Base-by-base conservation (phyloP, 2,113 vertebrate species). In the Oxygymnocypris stewartii region DNA sequence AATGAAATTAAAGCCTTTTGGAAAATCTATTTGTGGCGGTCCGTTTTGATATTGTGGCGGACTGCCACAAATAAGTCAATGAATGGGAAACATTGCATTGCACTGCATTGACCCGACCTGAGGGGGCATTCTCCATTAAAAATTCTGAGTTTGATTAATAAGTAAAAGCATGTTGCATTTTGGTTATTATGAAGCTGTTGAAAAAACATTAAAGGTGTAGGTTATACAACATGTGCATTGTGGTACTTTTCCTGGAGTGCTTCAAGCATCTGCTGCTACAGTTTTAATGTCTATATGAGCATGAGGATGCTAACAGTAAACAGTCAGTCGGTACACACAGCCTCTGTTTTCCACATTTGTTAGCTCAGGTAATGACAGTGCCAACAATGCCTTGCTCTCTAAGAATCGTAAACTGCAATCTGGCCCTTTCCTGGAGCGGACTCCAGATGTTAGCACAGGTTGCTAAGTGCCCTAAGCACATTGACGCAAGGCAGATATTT, bases 361-460 rank as follows among this genome's bases (percentile, higher is more conserved):
- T 88, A 87, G 85, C 85, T 87, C 61, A 40, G 75, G 40, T 87
- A 87, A 84, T 84, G 77, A 75, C 84, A 84, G 42, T 79, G 85
- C 82, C 81, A 87, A 86, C 86, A 86, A 86, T 74, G 73, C 25
- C 44, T 75, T 42, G 35, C 71, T 37, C 71, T 84, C n/a, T 76
- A 28, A 16, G 1, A 57, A 82, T 82, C 84, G 37, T 67, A 81
- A 79, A 81, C 86, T 54, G 31, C 71, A 78, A 71, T 71, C 63
- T 83, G 78, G 87, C 71, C 84, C 37, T 86, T 85, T 86, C 84
- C 88, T 57, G 65, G 82, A 85, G 74, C 47, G 42, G 25, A 84
- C 85, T 54, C 80, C 89, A 90, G 88, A 89, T 88, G 89, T 89
- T 85, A 54, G 63, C 65, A 76, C 89, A 86, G 84, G 86, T 84